Evolutionary conservation across 2,113 vertebrate genomes (phyloP), one percentile per base, ranked within the genome.

Genomic region (Ciconia maguari): DNA sequence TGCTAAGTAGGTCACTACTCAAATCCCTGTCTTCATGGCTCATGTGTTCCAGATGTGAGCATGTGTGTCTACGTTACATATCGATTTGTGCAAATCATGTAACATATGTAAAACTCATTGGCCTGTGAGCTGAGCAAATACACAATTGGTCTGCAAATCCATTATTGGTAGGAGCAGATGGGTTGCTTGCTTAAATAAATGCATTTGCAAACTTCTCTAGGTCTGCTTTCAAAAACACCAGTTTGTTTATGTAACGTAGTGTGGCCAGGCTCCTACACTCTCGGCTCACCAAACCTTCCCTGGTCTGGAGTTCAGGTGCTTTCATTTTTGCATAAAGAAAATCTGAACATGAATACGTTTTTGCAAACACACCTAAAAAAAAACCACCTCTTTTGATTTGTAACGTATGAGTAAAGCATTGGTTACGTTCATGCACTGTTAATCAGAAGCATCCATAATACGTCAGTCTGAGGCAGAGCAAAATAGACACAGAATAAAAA

Each of bases 121-220:
- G 87, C 89, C 81, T 55, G 75, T 24, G 84, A 93, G 71, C 87
- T 94, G 71, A 95, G 93, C 82, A 96, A 95, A 93, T 12, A 95
- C 58, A 80, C 58, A 34, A 48, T 4, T 17, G 71, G 49, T 42
- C 82, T 48, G 78, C 15, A 24, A 62, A 80, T 52, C 82, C 93
- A 60, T 88, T 88, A 55, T 4, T 70, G 87, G 46, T 34, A 69
- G 89, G 51, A 61, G 38, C 93, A 95, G 94, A 93, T 94, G 93
- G 84, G 62, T 62, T 62, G 68, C 66, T 55, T 60, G 87, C 93
- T 92, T 64, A 86, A 96, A 97, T 71, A 94, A 94, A 94, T 4
- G 25, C 54, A 65, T 94, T 93, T 94, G 72, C 84, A 90, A 91
- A 85, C 78, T 95, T 91, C 89, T 91, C 66, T 62, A 72, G 70